Percentiles rank a stretch among this genome's conserved stretches.
phyloP scores from a whole-genome alignment of 1,140 invertebrate species.

The Sycophaga agraensis region DNA sequence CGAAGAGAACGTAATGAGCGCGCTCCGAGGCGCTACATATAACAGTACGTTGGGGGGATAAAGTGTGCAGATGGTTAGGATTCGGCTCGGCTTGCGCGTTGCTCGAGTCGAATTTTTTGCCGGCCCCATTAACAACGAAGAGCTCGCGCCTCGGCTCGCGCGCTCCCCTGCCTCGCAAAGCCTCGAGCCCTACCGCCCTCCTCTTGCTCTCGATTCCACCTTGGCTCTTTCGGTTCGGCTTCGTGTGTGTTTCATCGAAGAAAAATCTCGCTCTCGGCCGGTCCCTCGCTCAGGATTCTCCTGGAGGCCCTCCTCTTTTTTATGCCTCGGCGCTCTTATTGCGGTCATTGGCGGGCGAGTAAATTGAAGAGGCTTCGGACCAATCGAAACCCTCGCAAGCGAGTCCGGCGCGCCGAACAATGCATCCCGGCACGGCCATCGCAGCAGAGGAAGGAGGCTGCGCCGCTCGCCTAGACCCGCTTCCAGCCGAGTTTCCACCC shows the following conservation, averaged over 20 bases:
- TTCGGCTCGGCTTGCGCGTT: slow-evolving; percentile 25
- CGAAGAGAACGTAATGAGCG: no score
- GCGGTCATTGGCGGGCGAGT: slow-evolving; percentile 22
- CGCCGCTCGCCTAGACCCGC: no score
- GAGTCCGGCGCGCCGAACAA: slow-evolving; percentile 34
- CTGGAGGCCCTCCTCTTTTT: no score
- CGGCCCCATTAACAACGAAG: slow-evolving; percentile 20
- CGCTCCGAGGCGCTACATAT: no score
- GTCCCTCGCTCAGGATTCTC: background rate
- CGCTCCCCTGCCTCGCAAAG: background rate
- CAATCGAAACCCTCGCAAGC: slow-evolving; percentile 34
- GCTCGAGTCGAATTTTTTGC: slow-evolving; percentile 10
- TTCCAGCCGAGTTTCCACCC: no score
- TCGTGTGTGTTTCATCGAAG: no score
- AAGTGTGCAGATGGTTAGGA: slow-evolving; percentile 8
- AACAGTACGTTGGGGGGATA: background rate
- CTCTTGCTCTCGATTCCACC: background rate
- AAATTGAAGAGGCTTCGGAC: slow-evolving; percentile 34
- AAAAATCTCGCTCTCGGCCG: background rate
- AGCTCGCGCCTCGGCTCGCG: background rate
- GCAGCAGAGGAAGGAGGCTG: background rate
- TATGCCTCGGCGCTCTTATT: slow-evolving; percentile 24
- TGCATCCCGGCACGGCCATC: slow-evolving; percentile 31
- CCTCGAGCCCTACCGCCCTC: background rate
- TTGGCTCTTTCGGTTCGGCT: background rate